phyloP scores from a whole-genome alignment of 2,113 vertebrate genomes.

The Podilymbus podiceps region DNA sequence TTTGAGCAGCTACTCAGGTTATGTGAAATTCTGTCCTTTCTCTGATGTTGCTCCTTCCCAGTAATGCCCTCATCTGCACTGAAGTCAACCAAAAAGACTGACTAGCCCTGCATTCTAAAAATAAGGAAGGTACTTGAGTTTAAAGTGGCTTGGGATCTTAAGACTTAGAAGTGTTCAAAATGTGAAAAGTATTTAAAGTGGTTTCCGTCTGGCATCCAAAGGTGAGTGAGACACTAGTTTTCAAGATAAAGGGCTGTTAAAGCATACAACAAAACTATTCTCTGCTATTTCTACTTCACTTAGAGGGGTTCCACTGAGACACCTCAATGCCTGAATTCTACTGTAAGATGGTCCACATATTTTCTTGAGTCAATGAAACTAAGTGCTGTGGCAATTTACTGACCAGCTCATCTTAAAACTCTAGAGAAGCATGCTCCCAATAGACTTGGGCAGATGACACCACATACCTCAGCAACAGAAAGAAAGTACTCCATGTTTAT shows the following conservation, averaged over 20 bases:
- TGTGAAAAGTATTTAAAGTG: neutral
- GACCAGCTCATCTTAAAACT: neutral
- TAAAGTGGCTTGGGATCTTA: neutral
- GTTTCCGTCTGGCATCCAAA: neutral
- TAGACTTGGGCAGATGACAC: neutral
- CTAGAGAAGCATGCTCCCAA: neutral
- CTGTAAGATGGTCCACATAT: neutral
- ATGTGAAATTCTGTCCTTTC: neutral
- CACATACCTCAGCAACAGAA: neutral
- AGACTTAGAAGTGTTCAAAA: neutral
- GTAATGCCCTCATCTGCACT: neutral
- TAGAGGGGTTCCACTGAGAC: neutral
- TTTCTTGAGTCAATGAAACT: neutral
- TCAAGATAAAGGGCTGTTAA: neutral
- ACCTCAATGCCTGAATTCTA: neutral
- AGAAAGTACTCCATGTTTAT: neutral
- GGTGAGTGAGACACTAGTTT: neutral
- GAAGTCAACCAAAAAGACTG: neutral
- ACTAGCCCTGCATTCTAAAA: neutral
- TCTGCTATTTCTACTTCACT: neutral
- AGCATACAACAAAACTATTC: neutral
- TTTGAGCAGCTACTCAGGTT: neutral
- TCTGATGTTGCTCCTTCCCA: neutral
- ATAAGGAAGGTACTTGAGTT: neutral
- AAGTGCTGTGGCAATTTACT: neutral